A percentile compares a stretch with the other conserved stretches of the same genome.
Evolutionary conservation across 2,888 invertebrate genomes (phyloP).

Genomic region (Steinernema hermaphroditum): DNA sequence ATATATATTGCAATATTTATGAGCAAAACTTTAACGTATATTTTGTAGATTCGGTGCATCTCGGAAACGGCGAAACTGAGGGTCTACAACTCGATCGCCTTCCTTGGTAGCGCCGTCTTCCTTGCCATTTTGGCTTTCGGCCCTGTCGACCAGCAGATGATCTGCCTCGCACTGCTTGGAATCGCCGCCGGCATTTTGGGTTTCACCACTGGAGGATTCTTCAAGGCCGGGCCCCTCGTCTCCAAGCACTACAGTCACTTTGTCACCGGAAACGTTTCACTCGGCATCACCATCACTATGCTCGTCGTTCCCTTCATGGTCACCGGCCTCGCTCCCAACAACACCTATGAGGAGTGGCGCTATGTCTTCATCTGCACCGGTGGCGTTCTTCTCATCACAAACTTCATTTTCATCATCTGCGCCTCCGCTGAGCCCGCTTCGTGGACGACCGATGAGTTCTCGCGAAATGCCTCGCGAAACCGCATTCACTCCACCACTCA

Average conservation of each 20-base stretch:
- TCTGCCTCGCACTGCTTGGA: conserved; percentile 44
- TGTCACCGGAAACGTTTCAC: conserved; percentile 64
- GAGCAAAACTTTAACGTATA: background rate
- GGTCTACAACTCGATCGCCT: conserved; percentile 64
- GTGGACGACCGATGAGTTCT: conserved; percentile 56
- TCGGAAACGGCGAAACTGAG: conserved; percentile 62
- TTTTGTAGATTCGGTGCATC: conserved; percentile 46
- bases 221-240: conserved; percentile 62
- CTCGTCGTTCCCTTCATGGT: conserved; percentile 52
- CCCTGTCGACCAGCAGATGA: conserved; percentile 39
- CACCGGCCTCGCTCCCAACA: conserved; percentile 47
- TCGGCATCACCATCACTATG: conserved; percentile 51
- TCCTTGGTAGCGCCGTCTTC: conserved; percentile 53
- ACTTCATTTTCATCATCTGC: conserved; percentile 46
- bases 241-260: conserved; percentile 64
- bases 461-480: conserved; percentile 45
- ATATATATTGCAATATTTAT: too few species aligned
- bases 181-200: conserved; percentile 47
- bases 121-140: conserved; percentile 57
- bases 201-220: conserved; percentile 63
- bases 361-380: conserved; percentile 48
- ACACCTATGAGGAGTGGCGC: conserved; percentile 49
- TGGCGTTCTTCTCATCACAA: conserved; percentile 45
- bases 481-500: conserved; percentile 40
- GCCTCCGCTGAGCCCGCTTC: conserved; percentile 47